Base-by-base conservation (phyloP, 1,140 invertebrate species). In the Hypsibius dujardini region DNA sequence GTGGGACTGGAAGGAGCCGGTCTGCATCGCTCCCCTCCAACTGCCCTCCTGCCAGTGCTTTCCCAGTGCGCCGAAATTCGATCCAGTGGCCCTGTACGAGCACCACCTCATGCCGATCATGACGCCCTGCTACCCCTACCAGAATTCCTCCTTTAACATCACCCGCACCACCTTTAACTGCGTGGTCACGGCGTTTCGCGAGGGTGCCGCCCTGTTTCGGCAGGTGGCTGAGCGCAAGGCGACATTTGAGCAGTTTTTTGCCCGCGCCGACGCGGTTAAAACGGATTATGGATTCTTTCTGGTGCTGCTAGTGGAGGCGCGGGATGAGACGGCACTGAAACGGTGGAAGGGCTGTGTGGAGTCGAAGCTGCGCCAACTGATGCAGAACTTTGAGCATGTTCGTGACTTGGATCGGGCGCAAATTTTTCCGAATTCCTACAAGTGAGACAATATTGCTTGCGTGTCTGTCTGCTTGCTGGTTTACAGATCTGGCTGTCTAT, bases 71-170 rank as follows among this genome's bases (percentile, higher is more conserved):
- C 28, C 28, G 28, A 28, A 28, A 28, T 28, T 28, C 28, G 28
- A 28, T 28, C 28, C 28, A 28, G 28, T 28, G 28, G 28, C 28
- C 28, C 28, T 28, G 28, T 28, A 12, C 50, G 50, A 56, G 7
- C 7, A 7, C 50, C n/a, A 56, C 50, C 7, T 56, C 7, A 56
- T 56, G 50, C 50, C 50, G 50, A 56, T 56, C 7, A 56, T 56
- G 7, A 56, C 50, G 50, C 50, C 50, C 7, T 56, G 50, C 50
- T 12, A 56, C 7, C 50, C 50, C 7, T 56, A 56, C 50, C 50
- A 56, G 50, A 56, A 56, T 56, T 56, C 50, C 50, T 56, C 50
- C 50, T 56, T 56, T n/a, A 56, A 56, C 50, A n/a, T 56, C 50
- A 56, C 50, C 50, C 50, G 50, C 50, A 56, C 50, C 7, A 56